Base-by-base conservation (phyloP, 2,113 vertebrate genomes). In the Archilochus colubris region DNA sequence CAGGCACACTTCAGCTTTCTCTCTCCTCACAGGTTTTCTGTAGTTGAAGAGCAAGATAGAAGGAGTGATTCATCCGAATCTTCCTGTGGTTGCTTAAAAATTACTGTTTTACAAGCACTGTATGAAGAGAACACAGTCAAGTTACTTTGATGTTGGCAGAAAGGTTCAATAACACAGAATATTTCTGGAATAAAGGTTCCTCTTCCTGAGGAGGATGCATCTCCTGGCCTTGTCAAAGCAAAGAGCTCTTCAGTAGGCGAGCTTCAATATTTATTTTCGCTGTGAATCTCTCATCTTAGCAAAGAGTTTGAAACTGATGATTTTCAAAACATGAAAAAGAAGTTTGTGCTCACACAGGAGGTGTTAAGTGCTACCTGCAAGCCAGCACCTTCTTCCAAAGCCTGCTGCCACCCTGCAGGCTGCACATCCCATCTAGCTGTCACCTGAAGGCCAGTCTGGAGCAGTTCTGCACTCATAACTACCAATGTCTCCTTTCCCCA, bases 401-500 rank as follows among this genome's bases (percentile, higher is more conserved):
- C 51, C 50, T 21, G 33, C 54, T 57, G 36, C 73, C 1, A 1
- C 50, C 43, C 36, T 20, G 22, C 51, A 14, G 62, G 57, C 19
- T 19, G 59, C 7, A 10, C 25, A 2, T 44, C 0, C 2, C 16
- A 6, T 10, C 20, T 19, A 24, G 72, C 22, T 7, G 18, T 21
- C 50, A 10, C 31, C 1, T 23, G 43, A n/a, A 68, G 27, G 23
- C 27, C 28, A 24, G 16, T 2, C 21, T 19, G 13, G 14, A 7
- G 19, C 36, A 33, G 38, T 27, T 73, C 48, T 55, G 31, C 54
- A 7, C 43, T 57, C 19, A 2, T 3, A 70, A 22, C 44, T 43
- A 44, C n/a, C 14, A 14, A 4, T 24, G 15, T 28, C 54, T 7
- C 19, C 12, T 61, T 48, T 54, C 27, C 79, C 54, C 30, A 14